These are phyloP conservation scores for Brienomyrus brachyistius DNA, from an alignment of 2,113 vertebrate species.

Conservation along the genomic window DNA sequence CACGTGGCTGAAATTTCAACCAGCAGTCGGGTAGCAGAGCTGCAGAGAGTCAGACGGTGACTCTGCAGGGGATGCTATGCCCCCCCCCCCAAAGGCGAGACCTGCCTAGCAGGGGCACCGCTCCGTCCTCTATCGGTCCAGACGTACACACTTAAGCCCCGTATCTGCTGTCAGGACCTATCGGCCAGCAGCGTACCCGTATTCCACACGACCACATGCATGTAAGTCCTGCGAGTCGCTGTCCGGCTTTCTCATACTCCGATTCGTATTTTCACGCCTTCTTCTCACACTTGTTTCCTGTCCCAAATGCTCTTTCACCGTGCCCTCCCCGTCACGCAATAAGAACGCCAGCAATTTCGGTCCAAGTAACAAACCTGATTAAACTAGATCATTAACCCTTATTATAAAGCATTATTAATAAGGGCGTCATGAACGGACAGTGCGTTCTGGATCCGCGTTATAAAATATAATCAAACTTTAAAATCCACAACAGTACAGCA, in stretches of 20 bases:
- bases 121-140: not conserved
- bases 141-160: not conserved
- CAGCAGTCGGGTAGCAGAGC: not conserved
- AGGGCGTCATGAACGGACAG: not conserved
- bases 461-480: not conserved
- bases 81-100: not conserved
- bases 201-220: not conserved
- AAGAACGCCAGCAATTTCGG: not conserved
- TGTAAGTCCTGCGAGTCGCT: not conserved
- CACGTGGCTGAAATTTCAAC: not conserved
- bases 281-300: not conserved
- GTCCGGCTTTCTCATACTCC: not conserved
- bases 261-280: not conserved
- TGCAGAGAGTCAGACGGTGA: not conserved
- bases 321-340: not conserved
- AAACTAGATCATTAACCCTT: not conserved
- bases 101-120: not conserved
- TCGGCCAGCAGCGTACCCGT: not conserved
- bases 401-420: not conserved
- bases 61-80: not conserved
- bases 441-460: not conserved
- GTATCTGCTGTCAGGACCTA: not conserved
- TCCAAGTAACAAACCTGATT: not conserved
- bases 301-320: not conserved
- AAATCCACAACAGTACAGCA: not conserved